Conservation (phyloP, 2,888 invertebrate species). For the Heliconius sara region DNA sequence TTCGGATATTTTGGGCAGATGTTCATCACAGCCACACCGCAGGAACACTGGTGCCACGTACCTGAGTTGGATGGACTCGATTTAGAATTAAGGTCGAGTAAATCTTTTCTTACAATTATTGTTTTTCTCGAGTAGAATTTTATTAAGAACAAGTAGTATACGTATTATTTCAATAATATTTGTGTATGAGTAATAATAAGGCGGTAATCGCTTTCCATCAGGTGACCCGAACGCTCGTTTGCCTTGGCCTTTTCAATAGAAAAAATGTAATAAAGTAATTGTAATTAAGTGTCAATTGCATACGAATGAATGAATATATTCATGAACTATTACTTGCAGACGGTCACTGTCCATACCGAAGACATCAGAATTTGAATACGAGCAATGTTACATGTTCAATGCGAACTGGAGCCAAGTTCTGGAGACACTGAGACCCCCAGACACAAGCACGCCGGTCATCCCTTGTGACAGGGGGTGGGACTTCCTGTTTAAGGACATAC, state of each 20-base stretch:
- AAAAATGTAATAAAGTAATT: no score
- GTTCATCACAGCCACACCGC: slow-evolving; percentile 63
- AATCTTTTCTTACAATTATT: slow-evolving; percentile 29
- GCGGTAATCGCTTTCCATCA: no score
- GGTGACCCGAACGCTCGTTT: no score
- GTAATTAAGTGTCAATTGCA: no score
- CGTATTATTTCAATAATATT: no score
- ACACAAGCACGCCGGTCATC: slow-evolving; percentile 51
- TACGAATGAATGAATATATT: no score
- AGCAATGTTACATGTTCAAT: slow-evolving; percentile 59
- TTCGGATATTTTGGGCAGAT: slow-evolving; percentile 63
- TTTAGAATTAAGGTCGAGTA: slow-evolving; percentile 53
- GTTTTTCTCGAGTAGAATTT: no score
- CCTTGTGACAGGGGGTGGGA: slow-evolving; percentile 64
- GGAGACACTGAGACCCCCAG: slow-evolving; percentile 56
- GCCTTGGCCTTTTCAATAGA: no score
- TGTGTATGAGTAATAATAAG: no score
- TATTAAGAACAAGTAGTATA: no score
- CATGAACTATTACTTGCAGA: slow-evolving; percentile 46
- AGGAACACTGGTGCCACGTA: slow-evolving; percentile 64
- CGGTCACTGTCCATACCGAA: slow-evolving; percentile 63
- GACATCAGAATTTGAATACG: slow-evolving; percentile 52
- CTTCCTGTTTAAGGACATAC: slow-evolving; percentile 62
- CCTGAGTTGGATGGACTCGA: slow-evolving; percentile 59
- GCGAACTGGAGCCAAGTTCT: slow-evolving; percentile 63